Conservation (phyloP, 2,113 vertebrate species). For the Lanius ludovicianus region DNA sequence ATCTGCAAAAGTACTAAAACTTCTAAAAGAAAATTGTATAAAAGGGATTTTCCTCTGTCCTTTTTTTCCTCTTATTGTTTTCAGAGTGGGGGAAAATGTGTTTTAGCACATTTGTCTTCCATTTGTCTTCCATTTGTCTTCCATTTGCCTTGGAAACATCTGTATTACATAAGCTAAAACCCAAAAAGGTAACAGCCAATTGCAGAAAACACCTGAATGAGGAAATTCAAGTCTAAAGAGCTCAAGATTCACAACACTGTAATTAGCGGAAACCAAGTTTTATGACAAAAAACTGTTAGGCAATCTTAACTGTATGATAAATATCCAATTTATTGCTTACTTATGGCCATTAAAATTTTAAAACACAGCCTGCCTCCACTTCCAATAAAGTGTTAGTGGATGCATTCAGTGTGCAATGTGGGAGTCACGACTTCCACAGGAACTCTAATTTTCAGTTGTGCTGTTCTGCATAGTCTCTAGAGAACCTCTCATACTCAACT, state of each 20-base stretch:
- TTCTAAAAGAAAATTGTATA: neutral
- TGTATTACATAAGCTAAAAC: neutral
- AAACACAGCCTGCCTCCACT: neutral
- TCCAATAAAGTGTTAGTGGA: neutral
- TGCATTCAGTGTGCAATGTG: neutral
- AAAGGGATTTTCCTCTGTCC: neutral
- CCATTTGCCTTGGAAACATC: neutral
- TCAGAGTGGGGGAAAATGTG: neutral
- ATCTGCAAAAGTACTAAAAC: neutral
- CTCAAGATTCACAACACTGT: neutral
- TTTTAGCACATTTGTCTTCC: neutral
- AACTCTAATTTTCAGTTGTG: neutral
- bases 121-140: neutral
- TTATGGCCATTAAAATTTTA: neutral
- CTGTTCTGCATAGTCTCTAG: neutral
- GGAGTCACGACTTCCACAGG: neutral
- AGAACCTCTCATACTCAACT: neutral
- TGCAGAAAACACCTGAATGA: neutral
- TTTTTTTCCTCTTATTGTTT: neutral
- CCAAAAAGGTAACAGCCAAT: neutral
- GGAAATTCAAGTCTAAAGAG: neutral
- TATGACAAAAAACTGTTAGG: neutral
- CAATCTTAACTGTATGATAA: neutral
- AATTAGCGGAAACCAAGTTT: neutral
- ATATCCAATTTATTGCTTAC: neutral